Evolutionary conservation across 2,888 invertebrate species (phyloP), one percentile per base, ranked within the genome.

Genomic region (Apamea monoglypha): DNA sequence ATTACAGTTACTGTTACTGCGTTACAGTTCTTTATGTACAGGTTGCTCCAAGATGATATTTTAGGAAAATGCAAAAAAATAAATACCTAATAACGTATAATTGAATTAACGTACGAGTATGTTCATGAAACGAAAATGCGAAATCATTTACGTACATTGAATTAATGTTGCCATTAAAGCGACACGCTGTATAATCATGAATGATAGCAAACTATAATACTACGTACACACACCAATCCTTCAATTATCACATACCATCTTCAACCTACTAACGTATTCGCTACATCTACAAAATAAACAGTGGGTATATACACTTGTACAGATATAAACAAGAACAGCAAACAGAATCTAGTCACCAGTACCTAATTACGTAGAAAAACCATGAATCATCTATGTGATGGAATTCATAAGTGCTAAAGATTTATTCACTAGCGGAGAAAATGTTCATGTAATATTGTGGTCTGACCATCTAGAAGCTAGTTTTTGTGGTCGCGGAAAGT

Each of bases 401-500:
- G 82, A 74, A 87, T 81, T 61, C 72, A 76, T 74, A 75, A 78
- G 80, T 76, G 68, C 76, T 85, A 84, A 84, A 85, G 77, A 80
- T 70, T 85, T 81, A 89, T 87, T 84, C 85, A 84, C 76, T 77
- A 79, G 14, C 47, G 78, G 81, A 81, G 84, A 87, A 85, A 89
- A 80, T 78, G 71, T 78, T 82, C 83, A 85, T 74, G 76, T 78
- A 76, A 79, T 86, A 78, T 70, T 74, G 72, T 78, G 80, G 88
- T 79, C 79, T 70, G 78, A 69, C 84, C 81, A 86, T 84, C 76
- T 64, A 25, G 8, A 76, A 81, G 70, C 81, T 53, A 80, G 81
- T 89, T 89, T 88, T 89, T 88, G 89, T 86, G 76, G 80, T 89
- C 36, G 63, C 81, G 72, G 81, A 89, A 88, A 88, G 84, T 86